These are phyloP conservation scores for Thelaira solivaga DNA, from an alignment of 2,888 invertebrate species.

Conservation along the genomic window DNA sequence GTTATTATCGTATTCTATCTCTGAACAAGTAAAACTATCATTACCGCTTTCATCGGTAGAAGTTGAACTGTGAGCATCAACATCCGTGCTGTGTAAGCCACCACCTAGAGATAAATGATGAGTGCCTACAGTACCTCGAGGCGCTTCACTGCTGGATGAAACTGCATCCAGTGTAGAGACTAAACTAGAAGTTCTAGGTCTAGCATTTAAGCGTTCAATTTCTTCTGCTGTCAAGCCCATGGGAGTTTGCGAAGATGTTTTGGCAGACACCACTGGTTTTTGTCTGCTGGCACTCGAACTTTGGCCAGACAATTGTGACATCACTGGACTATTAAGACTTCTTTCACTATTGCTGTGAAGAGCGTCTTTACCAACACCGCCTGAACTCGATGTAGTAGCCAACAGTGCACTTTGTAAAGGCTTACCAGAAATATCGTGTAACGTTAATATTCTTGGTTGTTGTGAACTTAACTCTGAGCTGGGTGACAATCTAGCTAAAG, in stretches of 20 bases:
- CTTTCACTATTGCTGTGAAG: slow-evolving; percentile 94
- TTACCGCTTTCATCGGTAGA: slow-evolving; percentile 96
- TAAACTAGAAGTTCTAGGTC: slow-evolving; percentile 92
- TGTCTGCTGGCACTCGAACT: slow-evolving; percentile 89
- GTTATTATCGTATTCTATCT: slow-evolving; percentile 97
- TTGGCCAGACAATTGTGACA: slow-evolving; percentile 93
- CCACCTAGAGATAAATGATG: slow-evolving; percentile 83
- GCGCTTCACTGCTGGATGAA: slow-evolving; percentile 92
- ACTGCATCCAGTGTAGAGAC: slow-evolving; percentile 95
- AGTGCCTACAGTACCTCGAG: slow-evolving; percentile 82
- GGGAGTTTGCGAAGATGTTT: slow-evolving; percentile 84
- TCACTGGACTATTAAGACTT: slow-evolving; percentile 93
- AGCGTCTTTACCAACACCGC: slow-evolving; percentile 92
- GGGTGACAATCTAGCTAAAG: slow-evolving; percentile 91
- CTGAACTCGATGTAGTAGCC: slow-evolving; percentile 92
- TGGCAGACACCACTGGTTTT: slow-evolving; percentile 82
- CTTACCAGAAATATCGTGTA: slow-evolving; percentile 95
- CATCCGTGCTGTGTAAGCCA: slow-evolving; percentile 83
- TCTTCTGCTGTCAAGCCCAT: slow-evolving; percentile 95
- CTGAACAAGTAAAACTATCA: slow-evolving; percentile 98
- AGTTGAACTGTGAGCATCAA: slow-evolving; percentile 86
- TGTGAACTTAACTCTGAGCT: slow-evolving; percentile 94
- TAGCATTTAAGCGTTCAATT: slow-evolving; percentile 91
- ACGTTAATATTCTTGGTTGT: slow-evolving; percentile 93
- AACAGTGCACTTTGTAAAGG: slow-evolving; percentile 92